Percentiles rank a stretch among this genome's conserved stretches.
Conservation (phyloP, 2,113 vertebrate species). For the Acrocephalus arundinaceus region DNA sequence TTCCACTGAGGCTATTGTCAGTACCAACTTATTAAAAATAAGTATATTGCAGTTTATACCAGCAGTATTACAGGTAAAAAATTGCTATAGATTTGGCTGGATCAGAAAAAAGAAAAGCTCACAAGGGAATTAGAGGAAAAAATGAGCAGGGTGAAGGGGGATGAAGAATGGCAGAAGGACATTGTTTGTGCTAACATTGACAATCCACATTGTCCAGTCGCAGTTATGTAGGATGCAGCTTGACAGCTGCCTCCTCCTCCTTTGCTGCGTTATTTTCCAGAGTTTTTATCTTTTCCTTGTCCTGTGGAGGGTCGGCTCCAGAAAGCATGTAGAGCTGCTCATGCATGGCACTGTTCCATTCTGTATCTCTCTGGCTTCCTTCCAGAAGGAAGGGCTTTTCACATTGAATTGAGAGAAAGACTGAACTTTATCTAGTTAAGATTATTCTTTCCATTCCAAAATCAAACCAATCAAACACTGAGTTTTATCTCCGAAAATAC, state of each 20-base stretch:
- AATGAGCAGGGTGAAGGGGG: background rate
- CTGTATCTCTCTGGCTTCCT: background rate
- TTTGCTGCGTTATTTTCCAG: background rate
- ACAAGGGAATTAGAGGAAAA: background rate
- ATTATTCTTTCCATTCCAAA: background rate
- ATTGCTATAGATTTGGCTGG: background rate
- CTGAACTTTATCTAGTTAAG: background rate
- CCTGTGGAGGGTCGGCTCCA: background rate
- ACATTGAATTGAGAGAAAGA: background rate
- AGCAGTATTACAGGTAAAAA: background rate
- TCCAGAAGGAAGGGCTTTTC: background rate
- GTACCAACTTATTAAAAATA: conserved; percentile 37
- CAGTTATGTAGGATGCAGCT: background rate
- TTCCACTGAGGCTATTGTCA: conserved; percentile 9
- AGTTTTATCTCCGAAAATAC: background rate
- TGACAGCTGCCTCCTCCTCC: background rate
- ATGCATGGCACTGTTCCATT: background rate
- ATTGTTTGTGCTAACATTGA: background rate
- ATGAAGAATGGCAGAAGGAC: background rate
- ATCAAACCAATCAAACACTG: background rate
- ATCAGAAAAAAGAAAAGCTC: background rate
- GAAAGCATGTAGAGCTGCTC: background rate
- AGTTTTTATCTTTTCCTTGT: background rate
- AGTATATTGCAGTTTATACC: conserved; percentile 2
- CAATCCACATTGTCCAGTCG: background rate